Conservation (phyloP, 2,888 invertebrate genomes). For the Hybos culiciformis region DNA sequence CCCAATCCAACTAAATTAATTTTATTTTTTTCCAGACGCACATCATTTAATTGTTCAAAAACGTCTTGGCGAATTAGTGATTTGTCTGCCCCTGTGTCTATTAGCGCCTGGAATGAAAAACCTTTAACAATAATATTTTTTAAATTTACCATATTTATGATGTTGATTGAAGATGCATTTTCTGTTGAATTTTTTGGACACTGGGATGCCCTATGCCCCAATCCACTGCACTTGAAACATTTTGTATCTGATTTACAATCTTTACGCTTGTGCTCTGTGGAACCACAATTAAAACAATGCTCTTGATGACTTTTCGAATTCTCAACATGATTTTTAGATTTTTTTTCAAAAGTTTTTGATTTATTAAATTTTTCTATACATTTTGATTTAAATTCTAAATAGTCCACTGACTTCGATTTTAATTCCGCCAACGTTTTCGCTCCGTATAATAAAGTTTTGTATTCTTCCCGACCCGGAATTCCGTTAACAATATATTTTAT, state of each 20-base stretch:
- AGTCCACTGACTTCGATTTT: constrained; percentile 8
- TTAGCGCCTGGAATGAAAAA: neutral
- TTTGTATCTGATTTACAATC: constrained; percentile 19
- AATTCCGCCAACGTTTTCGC: constrained; percentile 5
- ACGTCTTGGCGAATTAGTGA: constrained; percentile 3
- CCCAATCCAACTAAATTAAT: constrained; percentile 5
- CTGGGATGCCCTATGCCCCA: constrained; percentile 17
- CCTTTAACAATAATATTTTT: constrained; percentile 4
- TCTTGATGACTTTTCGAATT: neutral
- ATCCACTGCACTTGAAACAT: constrained; percentile 22
- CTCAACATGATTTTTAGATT: neutral
- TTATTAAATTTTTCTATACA: neutral
- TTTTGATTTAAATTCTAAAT: constrained; percentile 1
- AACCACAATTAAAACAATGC: constrained; percentile 12
- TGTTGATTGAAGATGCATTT: neutral
- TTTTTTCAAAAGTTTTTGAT: neutral
- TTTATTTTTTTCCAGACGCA: neutral
- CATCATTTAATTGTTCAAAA: neutral
- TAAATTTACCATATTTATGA: constrained; percentile 1
- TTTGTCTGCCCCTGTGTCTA: constrained; percentile 7
- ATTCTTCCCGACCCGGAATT: constrained; percentile 1
- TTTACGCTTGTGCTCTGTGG: constrained; percentile 6
- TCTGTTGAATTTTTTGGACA: neutral
- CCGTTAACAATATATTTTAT: constrained; percentile 9
- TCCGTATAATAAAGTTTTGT: constrained; percentile 9